phyloP scores from a whole-genome alignment of 2,113 vertebrate genomes.

The Strigops habroptila region DNA sequence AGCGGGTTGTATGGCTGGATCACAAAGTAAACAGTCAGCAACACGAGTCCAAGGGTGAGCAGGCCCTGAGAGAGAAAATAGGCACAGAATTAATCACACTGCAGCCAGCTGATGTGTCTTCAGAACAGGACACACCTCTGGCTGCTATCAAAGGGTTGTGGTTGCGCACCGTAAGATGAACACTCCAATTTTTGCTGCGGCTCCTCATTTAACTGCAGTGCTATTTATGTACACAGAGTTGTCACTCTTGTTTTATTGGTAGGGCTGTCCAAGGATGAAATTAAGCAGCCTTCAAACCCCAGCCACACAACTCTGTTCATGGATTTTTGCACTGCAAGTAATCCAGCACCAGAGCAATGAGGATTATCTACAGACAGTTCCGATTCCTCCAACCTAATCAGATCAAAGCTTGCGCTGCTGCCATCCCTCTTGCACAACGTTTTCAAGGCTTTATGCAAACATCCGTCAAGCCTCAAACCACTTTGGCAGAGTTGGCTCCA shows the following conservation, averaged over 20 bases:
- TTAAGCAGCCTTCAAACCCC: neutral
- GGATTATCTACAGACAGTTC: neutral
- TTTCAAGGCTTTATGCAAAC: slow-evolving; percentile 22
- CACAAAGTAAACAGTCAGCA: slow-evolving; percentile 83
- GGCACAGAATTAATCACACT: neutral
- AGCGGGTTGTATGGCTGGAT: slow-evolving; percentile 81
- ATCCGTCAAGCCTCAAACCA: neutral
- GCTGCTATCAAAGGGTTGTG: neutral
- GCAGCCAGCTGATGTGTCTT: neutral
- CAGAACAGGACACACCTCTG: neutral
- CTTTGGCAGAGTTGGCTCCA: slow-evolving; percentile 24
- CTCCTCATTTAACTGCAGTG: neutral
- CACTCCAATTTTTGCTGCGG: neutral
- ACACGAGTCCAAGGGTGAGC: slow-evolving; percentile 80
- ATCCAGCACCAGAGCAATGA: neutral
- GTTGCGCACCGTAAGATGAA: neutral
- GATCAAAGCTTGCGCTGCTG: neutral
- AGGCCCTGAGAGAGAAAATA: slow-evolving; percentile 74
- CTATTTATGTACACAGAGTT: neutral
- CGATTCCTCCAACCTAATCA: neutral
- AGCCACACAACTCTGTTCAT: neutral
- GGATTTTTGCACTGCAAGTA: neutral
- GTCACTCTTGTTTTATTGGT: neutral
- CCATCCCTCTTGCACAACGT: neutral
- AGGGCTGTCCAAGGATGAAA: neutral